These are phyloP conservation scores for Enteromius argenteus DNA, from an alignment of 2,797 vertebrate genomes.

Conservation along the genomic window DNA sequence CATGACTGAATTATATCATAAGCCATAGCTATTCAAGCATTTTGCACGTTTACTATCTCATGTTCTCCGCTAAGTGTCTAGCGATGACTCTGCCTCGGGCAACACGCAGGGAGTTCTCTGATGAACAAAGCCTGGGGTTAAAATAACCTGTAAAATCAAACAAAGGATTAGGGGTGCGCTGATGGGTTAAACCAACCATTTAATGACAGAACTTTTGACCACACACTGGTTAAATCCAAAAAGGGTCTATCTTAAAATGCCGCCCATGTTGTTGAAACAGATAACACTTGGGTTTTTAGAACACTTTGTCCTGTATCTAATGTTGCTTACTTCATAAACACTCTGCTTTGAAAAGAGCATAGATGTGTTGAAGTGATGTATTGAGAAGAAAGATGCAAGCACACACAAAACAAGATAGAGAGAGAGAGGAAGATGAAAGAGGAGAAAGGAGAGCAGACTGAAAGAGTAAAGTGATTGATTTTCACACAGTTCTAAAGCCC, in stretches of 20 bases:
- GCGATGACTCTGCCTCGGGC: slow-evolving; percentile 11
- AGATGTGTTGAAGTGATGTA: slow-evolving; percentile 17
- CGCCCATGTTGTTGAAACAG: neutral
- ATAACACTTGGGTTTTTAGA: neutral
- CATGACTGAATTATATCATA: neutral
- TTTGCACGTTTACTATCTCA: neutral
- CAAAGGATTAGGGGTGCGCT: neutral
- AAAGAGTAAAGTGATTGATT: slow-evolving; percentile 75
- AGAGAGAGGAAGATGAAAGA: slow-evolving; percentile 37
- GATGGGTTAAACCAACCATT: slow-evolving; percentile 76
- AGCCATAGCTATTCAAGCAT: slow-evolving; percentile 5
- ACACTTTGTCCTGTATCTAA: neutral
- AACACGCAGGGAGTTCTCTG: neutral
- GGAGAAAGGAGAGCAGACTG: slow-evolving; percentile 52
- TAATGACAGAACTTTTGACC: slow-evolving; percentile 47
- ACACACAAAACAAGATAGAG: slow-evolving; percentile 1
- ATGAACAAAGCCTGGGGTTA: slow-evolving; percentile 36
- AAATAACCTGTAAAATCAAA: slow-evolving; percentile 21
- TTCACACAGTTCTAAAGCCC: slow-evolving; percentile 73
- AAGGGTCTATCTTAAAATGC: neutral
- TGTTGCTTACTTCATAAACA: slow-evolving; percentile 17
- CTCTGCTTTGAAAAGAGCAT: neutral
- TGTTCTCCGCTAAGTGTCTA: neutral
- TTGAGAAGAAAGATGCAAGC: slow-evolving; percentile 16
- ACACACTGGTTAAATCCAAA: slow-evolving; percentile 3